Evolutionary conservation across 2,888 invertebrate species (phyloP), one percentile per base, ranked within the genome.

Genomic region (Ectropis crepuscularia): DNA sequence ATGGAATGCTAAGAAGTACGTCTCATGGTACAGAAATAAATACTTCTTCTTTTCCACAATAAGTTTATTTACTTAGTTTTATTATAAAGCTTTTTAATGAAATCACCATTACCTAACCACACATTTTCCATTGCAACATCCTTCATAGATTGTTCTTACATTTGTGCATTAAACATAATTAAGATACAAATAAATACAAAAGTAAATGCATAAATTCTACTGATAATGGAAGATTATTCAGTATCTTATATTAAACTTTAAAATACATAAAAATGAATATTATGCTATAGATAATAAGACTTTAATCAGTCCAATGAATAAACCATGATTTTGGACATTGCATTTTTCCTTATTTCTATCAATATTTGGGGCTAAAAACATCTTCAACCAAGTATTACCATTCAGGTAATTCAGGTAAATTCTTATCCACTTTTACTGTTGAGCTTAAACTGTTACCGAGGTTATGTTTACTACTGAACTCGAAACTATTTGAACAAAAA

Each of bases 1-100:
- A n/a, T n/a, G n/a, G n/a, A n/a, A n/a, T n/a, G n/a, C n/a, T n/a
- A n/a, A n/a, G n/a, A n/a, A n/a, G n/a, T n/a, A n/a, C n/a, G n/a
- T n/a, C n/a, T n/a, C n/a, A n/a, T 28, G 4, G 16, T 28, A 28
- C 16, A 28, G 16, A 28, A 28, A 28, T 28, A 28, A 28, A 28
- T 28, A 28, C 16, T 2, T 10, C 4, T 10, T 10, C 6, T 12
- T 61, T 72, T 74, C 72, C 74, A 78, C 78, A 80, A 76, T 80
- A 79, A 78, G 74, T 82, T 57, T 82, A 78, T 79, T 85, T 74
- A 68, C 72, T 79, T 79, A 77, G 70, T 74, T 74, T 74, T 73
- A 78, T 69, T 76, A 79, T 82, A 85, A 81, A 83, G 78, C 79
- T 82, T 81, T 50, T 77, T 68, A 74, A 73, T 77, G 79, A 82